phyloP scores from a whole-genome alignment of 2,888 invertebrate genomes.

The Andrena chrysosceles region DNA sequence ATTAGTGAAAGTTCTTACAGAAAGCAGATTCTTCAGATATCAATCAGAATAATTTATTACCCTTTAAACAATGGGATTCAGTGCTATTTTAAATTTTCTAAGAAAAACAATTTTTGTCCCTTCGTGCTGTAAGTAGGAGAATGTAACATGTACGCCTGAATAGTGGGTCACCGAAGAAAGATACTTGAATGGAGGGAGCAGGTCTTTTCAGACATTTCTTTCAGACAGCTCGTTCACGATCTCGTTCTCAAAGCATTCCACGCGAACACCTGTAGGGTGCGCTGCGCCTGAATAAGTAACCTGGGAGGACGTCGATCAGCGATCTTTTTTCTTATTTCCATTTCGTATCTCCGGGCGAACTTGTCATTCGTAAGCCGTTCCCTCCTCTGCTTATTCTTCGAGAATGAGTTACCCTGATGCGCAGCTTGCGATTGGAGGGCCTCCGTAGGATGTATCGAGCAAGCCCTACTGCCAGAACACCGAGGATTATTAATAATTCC shows the following conservation, averaged over 20 bases:
- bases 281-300: conserved; percentile 74
- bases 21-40: too few relatives aligned
- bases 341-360: conserved; percentile 51
- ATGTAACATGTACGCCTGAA: not conserved
- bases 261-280: conserved; percentile 72
- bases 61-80: not conserved
- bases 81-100: not conserved
- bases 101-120: not conserved
- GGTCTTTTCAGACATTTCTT: conserved; percentile 13
- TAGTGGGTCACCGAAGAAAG: conserved; percentile 11
- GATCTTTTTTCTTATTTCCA: conserved; percentile 49
- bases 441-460: conserved; percentile 48
- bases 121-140: not conserved
- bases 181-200: not conserved
- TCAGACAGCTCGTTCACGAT: conserved; percentile 39
- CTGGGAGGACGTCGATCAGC: conserved; percentile 44
- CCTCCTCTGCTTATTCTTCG: conserved; percentile 3
- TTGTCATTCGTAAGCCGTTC: conserved; percentile 59
- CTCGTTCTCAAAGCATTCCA: conserved; percentile 48
- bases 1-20: too few relatives aligned
- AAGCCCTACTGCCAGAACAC: conserved; percentile 44
- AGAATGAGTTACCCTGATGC: conserved; percentile 49
- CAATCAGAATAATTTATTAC: too few relatives aligned
- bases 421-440: conserved; percentile 64
- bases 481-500: conserved; percentile 73